Conservation (phyloP, 2,113 vertebrate species). For the Chaenocephalus aceratus region DNA sequence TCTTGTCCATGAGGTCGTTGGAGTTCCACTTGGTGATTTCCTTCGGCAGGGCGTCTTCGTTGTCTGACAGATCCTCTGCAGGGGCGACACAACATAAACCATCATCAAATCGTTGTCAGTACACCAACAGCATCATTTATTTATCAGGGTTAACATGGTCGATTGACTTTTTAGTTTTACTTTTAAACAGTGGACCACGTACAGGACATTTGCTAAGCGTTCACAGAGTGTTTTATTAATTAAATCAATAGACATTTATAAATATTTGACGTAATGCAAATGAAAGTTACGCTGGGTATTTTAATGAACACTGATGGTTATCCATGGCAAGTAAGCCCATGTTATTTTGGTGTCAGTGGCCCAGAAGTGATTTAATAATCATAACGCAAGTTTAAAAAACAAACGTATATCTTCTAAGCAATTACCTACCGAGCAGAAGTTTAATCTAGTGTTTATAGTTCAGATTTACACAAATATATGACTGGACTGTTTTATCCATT, state of each 20-base stretch:
- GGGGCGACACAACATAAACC: conserved; percentile 1
- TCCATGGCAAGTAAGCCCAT: not conserved
- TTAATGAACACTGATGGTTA: not conserved
- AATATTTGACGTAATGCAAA: not conserved
- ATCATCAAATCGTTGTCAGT: not conserved
- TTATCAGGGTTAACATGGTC: not conserved
- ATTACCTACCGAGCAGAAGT: not conserved
- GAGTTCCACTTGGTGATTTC: conserved; percentile 97
- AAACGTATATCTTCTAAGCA: not conserved
- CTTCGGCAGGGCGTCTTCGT: conserved; percentile 91
- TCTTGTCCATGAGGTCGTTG: conserved; percentile 96
- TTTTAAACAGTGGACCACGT: not conserved
- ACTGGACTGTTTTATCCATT: not conserved
- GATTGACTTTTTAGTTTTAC: not conserved
- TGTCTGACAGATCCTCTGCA: conserved; percentile 92
- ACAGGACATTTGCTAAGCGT: not conserved
- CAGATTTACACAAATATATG: not conserved
- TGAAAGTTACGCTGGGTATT: not conserved
- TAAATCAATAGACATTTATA: not conserved
- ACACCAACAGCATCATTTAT: not conserved
- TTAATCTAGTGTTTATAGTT: not conserved
- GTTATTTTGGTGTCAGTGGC: conserved; percentile 2
- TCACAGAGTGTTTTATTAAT: not conserved
- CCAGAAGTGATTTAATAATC: not conserved
- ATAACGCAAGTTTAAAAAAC: not conserved